Evolutionary conservation across 1,140 invertebrate genomes (phyloP).

Genomic region (Apis florea): DNA sequence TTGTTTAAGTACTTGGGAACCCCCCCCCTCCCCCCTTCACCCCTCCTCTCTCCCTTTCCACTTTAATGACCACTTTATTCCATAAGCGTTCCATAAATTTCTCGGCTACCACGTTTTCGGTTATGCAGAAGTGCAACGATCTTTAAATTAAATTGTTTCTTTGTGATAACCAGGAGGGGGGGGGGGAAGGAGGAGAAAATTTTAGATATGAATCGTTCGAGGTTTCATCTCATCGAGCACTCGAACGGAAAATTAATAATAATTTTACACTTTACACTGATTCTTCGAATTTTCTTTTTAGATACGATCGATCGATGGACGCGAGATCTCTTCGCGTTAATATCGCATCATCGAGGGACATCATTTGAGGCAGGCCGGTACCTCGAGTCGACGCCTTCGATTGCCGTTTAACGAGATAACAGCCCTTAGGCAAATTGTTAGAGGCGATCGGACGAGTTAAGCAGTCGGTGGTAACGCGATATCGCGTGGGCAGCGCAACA

Average conservation of each 20-base stretch:
- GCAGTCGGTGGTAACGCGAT: slow-evolving; percentile 44
- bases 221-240: too few relatives aligned
- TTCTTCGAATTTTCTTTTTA: too few relatives aligned
- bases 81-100: slow-evolving; percentile 15
- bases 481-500: slow-evolving; percentile 68
- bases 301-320: background rate
- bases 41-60: background rate
- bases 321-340: slow-evolving; percentile 17
- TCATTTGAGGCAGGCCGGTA: slow-evolving; percentile 52
- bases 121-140: too few relatives aligned
- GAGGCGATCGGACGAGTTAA: slow-evolving; percentile 53
- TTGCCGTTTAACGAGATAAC: slow-evolving; percentile 79
- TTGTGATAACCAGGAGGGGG: too few relatives aligned
- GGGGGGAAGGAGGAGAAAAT: too few relatives aligned
- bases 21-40: too few relatives aligned
- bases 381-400: slow-evolving; percentile 74
- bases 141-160: background rate
- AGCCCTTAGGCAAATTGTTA: slow-evolving; percentile 75
- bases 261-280: too few relatives aligned
- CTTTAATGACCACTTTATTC: slow-evolving; percentile 17
- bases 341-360: slow-evolving; percentile 15
- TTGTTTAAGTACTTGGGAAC: background rate
- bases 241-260: too few relatives aligned
- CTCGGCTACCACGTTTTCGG: background rate
- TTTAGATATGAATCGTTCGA: too few relatives aligned